Percentiles rank a stretch among this genome's conserved stretches.
These are phyloP conservation scores for Tachina grossa DNA, from an alignment of 2,888 invertebrate species.

Conservation along the genomic window DNA sequence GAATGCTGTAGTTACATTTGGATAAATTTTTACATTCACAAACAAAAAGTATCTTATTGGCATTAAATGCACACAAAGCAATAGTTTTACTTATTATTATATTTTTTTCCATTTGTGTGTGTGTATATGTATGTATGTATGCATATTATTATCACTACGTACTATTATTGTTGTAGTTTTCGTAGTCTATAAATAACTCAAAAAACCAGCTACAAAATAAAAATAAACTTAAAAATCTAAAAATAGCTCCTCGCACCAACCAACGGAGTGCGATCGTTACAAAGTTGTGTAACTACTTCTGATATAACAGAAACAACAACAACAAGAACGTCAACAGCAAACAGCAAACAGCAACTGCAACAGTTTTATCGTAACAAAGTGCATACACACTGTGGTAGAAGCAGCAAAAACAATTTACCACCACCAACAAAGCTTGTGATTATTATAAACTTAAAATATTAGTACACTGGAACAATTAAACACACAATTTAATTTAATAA, in stretches of 20 bases:
- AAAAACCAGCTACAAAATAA: slow-evolving; percentile 66
- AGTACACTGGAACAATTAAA: slow-evolving; percentile 19
- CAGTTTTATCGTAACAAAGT: neutral
- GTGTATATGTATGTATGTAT: neutral
- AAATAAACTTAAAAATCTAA: slow-evolving; percentile 69
- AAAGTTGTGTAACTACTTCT: slow-evolving; percentile 69
- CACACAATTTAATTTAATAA: no score
- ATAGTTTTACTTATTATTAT: slow-evolving; percentile 25
- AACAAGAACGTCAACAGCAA: slow-evolving; percentile 19
- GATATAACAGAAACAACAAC: slow-evolving; percentile 37
- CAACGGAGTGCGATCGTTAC: slow-evolving; percentile 64
- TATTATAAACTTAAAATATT: slow-evolving; percentile 5
- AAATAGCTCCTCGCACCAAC: slow-evolving; percentile 60
- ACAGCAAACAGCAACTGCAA: slow-evolving; percentile 13
- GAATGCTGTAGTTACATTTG: slow-evolving; percentile 24
- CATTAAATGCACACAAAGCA: slow-evolving; percentile 48
- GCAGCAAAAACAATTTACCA: slow-evolving; percentile 17
- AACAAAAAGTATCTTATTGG: neutral
- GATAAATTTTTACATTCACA: slow-evolving; percentile 2
- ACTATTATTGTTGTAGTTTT: slow-evolving; percentile 46
- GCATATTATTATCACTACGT: slow-evolving; percentile 4
- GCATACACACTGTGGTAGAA: neutral
- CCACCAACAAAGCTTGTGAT: slow-evolving; percentile 30
- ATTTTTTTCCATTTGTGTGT: neutral
- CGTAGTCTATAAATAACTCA: slow-evolving; percentile 59